phyloP scores from a whole-genome alignment of 2,888 invertebrate genomes.

The Cephus runcator region DNA sequence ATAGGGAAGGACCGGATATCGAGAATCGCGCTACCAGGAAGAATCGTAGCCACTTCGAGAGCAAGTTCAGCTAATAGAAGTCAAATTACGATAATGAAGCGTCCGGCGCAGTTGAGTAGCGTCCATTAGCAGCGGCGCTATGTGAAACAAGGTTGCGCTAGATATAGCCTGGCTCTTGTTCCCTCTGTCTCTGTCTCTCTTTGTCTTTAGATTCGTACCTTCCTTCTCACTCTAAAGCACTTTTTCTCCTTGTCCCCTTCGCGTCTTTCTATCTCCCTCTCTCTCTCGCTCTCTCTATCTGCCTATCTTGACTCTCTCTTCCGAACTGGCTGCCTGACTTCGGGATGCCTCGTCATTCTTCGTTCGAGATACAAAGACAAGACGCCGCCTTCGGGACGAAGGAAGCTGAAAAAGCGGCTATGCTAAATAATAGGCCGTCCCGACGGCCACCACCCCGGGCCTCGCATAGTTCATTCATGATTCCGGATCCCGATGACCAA shows the following conservation, averaged over 20 bases:
- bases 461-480: constrained; percentile 59
- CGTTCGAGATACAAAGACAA: constrained; percentile 60
- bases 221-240: not conserved
- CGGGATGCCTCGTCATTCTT: constrained; percentile 53
- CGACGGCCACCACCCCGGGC: constrained; percentile 32
- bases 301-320: not conserved
- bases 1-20: not conserved
- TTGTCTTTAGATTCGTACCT: not conserved
- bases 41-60: not conserved
- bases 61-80: constrained; percentile 42
- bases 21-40: constrained; percentile 3
- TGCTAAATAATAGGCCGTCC: constrained; percentile 63
- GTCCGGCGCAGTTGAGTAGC: constrained; percentile 41
- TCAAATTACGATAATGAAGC: constrained; percentile 58
- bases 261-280: not conserved
- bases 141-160: constrained; percentile 39
- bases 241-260: not conserved
- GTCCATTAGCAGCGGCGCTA: constrained; percentile 51
- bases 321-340: constrained; percentile 21
- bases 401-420: constrained; percentile 60
- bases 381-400: constrained; percentile 46
- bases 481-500: constrained; percentile 16
- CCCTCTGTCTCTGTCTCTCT: constrained; percentile 2
- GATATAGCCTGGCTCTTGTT: constrained; percentile 25
- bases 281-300: constrained; percentile 6